Base-by-base conservation (phyloP, 2,797 vertebrate genomes). In the Intellagama lesueurii region DNA sequence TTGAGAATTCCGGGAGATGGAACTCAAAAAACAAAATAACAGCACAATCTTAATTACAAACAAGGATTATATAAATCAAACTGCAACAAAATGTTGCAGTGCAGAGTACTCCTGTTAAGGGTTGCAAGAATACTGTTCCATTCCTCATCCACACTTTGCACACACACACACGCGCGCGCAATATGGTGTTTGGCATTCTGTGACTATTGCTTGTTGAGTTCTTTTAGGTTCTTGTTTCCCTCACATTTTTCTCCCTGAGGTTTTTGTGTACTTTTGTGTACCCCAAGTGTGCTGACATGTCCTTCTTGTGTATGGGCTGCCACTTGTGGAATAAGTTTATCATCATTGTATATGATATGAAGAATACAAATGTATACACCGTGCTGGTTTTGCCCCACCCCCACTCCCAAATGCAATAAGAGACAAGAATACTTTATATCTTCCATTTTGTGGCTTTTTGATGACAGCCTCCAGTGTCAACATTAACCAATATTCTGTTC, bases 401-500 rank as follows among this genome's bases (percentile, higher is more conserved):
- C 35, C n/a, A 77, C 1, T 56, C 52, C 12, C 12, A 4, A 35
- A 47, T 52, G 7, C 66, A 47, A 30, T 28, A 56, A 75, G 81
- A 69, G 26, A 12, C 52, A 56, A 1, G 52, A 14, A 56, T 9
- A 14, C 52, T 9, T 8, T 84, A 44, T 82, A 47, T 52, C 40
- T 69, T 22, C 12, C 14, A n/a, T 24, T 85, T 78, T 40, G 9
- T 49, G 19, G 60, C 2, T 90, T 40, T 77, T 86, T 70, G 60
- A 56, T 90, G 72, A 70, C 19, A 69, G 12, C 52, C n/a, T 77
- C 19, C 73, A 86, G n/a, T 90, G 16, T 11, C 0, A 0, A 86
- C 91, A 40, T 17, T 35, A 94, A 56, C 4, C 14, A 49, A 69
- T 91, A 35, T 91, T 91, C 89, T 77, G 78, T 40, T 94, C 93